These are phyloP conservation scores for human (Homo sapiens) DNA, from an alignment of 2,113 vertebrate genomes.

Conservation along the genomic window GRCh38 chr4:139693501-139694000, in stretches of 20 bases:
- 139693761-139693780: background rate
- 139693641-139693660: background rate
- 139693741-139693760: background rate
- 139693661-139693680: background rate
- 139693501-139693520: background rate
- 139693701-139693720: background rate
- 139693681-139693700: background rate
- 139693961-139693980: background rate
- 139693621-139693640: background rate
- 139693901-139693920: background rate
- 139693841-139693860: background rate
- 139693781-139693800: background rate
- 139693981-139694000: background rate
- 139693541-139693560: background rate
- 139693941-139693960: background rate
- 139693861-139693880: background rate
- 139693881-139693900: background rate
- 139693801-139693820: background rate
- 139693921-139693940: background rate
- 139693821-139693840: background rate
- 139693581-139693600: background rate
- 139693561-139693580: background rate
- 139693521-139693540: background rate
- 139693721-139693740: background rate
- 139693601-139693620: background rate